A percentile compares a stretch with the other conserved stretches of the same genome.
Evolutionary conservation across 2,888 invertebrate species (phyloP).

Genomic region (Orchesellides sinensis): DNA sequence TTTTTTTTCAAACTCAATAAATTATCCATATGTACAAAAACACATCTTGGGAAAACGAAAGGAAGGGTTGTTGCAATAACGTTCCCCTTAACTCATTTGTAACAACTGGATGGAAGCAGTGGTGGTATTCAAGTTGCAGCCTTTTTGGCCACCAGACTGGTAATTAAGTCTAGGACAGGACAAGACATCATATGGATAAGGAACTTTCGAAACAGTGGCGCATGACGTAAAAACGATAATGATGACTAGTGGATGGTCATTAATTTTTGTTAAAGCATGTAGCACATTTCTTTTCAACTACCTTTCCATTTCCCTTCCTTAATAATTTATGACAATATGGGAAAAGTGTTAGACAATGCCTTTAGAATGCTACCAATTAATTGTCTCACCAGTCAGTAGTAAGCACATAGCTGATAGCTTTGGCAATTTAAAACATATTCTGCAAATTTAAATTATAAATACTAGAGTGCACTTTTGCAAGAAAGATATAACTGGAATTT

Average conservation of each 20-base stretch:
- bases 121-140: conserved; percentile 4
- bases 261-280: too few relatives aligned
- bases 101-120: not conserved
- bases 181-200: conserved; percentile 22
- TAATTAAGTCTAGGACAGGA: too few relatives aligned
- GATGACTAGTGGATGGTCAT: not conserved
- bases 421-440: too few relatives aligned
- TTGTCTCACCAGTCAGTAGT: too few relatives aligned
- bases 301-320: not conserved
- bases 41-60: not conserved
- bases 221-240: not conserved
- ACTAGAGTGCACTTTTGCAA: too few relatives aligned
- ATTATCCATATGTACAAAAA: too few relatives aligned
- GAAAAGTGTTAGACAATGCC: not conserved
- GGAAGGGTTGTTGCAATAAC: conserved; percentile 8
- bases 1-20: conserved; percentile 16
- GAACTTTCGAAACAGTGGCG: not conserved
- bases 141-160: conserved; percentile 57
- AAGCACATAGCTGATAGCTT: too few relatives aligned
- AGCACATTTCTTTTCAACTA: not conserved
- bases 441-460: too few relatives aligned
- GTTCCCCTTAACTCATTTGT: not conserved
- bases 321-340: not conserved
- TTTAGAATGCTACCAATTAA: too few relatives aligned
- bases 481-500: too few relatives aligned